phyloP scores from a whole-genome alignment of 2,113 vertebrate species.

The Dunckerocampus dactyliophorus region DNA sequence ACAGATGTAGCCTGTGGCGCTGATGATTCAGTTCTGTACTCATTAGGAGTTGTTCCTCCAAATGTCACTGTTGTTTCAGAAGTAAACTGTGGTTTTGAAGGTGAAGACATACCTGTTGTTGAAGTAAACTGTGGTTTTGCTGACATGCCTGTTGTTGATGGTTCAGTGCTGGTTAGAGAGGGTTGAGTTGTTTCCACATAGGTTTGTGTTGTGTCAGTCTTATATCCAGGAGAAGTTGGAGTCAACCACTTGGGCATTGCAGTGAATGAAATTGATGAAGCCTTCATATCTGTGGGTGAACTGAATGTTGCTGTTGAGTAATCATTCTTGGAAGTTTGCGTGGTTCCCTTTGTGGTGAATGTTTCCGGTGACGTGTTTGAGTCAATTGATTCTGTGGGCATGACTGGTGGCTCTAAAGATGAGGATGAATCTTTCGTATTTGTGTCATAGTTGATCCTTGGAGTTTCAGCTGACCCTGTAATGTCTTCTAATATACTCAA shows the following conservation, averaged over 20 bases:
- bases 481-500: too few relatives aligned
- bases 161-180: background rate
- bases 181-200: background rate
- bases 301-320: background rate
- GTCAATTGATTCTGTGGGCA: background rate
- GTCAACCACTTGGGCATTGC: background rate
- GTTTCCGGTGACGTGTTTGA: background rate
- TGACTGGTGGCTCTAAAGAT: background rate
- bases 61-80: background rate
- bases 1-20: background rate
- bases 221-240: background rate
- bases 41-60: background rate
- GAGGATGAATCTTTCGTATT: background rate
- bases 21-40: background rate
- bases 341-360: background rate
- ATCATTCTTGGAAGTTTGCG: background rate
- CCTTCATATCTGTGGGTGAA: background rate
- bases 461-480: fast-evolving
- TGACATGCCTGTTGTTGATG: background rate
- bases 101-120: background rate
- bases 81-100: background rate
- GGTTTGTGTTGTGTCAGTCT: background rate
- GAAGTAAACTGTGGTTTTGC: background rate
- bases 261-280: background rate
- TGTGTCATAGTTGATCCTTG: fast-evolving